phyloP scores from a whole-genome alignment of 2,797 vertebrate species.

The Pterois miles region DNA sequence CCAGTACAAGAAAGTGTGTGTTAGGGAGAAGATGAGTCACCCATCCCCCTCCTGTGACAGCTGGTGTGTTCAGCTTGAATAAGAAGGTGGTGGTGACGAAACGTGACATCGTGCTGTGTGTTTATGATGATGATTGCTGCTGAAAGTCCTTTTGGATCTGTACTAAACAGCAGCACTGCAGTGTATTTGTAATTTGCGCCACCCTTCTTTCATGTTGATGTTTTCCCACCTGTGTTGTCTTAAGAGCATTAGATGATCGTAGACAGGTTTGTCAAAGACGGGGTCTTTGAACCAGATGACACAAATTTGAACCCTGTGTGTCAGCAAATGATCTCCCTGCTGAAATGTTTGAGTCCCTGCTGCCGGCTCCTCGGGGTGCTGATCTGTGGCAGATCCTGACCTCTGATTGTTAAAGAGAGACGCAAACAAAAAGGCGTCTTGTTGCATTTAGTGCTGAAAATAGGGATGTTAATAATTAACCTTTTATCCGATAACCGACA shows the following conservation, averaged over 20 bases:
- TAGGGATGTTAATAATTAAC: too few species aligned
- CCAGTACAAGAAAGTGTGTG: constrained; percentile 17
- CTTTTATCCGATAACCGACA: too few species aligned
- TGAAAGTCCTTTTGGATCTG: neutral
- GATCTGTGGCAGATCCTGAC: neutral
- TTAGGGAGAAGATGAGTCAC: constrained; percentile 58
- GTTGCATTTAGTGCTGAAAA: neutral
- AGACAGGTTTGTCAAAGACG: neutral
- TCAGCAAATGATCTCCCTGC: neutral
- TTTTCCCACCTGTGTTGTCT: neutral
- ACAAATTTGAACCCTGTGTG: neutral
- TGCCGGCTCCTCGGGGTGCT: neutral
- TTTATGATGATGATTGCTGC: neutral
- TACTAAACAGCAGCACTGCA: neutral
- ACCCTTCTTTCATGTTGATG: too few species aligned
- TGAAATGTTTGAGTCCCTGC: neutral
- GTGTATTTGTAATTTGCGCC: neutral
- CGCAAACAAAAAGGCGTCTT: neutral
- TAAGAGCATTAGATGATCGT: neutral
- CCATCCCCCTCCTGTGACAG: constrained; percentile 67
- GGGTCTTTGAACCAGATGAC: neutral
- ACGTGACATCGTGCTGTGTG: neutral
- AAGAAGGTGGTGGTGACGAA: constrained; percentile 19
- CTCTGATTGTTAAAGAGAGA: neutral
- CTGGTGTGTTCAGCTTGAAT: constrained; percentile 59